Evolutionary conservation across 2,113 vertebrate species (phyloP), one percentile per base, ranked within the genome.

Genomic region (Scortum barcoo): DNA sequence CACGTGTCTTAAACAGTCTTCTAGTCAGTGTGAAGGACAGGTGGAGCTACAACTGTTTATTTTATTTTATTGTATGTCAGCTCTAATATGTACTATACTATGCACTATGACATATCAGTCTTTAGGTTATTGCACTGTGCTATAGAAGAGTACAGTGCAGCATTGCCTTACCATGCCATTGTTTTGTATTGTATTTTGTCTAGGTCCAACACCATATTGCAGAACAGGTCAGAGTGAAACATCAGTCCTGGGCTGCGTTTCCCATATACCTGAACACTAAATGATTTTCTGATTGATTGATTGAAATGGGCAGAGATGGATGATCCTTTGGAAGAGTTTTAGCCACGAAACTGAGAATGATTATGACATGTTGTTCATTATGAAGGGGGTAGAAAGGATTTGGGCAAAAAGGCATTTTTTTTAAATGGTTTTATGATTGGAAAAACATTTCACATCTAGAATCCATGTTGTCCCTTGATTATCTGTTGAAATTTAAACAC

Each of bases 201-300:
- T 65, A 94, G 93, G 93, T 92, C 92, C 93, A 88, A 89, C 90
- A 91, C 85, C 89, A 83, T 94, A 91, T 94, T 94, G 91, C 93
- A 93, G 92, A 94, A 90, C 93, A 94, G 93, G 93, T 94, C 93
- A 94, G 93, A 91, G 89, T 78, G 26, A 90, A 90, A 68, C 89
- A 87, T 76, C 82, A 85, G 81, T 82, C 69, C 57, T 68, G 65
- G 28, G 77, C 68, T 81, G 76, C 71, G 72, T 87, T 90, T 85
- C 67, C 69, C 28, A 68, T 62, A 33, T 85, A 17, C 80, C 54
- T 81, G 33, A 86, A 42, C 81, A 67, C 76, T 69, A 44, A 85
- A 85, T 70, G 7, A 85, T 53, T 36, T 70, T 65, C 63, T 61
- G n/a, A n/a, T n/a, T n/a, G n/a, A n/a, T 67, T n/a, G 46, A 4